Evolutionary conservation across 2,113 vertebrate species (phyloP).

Genomic region (Megatriorchis doriae): DNA sequence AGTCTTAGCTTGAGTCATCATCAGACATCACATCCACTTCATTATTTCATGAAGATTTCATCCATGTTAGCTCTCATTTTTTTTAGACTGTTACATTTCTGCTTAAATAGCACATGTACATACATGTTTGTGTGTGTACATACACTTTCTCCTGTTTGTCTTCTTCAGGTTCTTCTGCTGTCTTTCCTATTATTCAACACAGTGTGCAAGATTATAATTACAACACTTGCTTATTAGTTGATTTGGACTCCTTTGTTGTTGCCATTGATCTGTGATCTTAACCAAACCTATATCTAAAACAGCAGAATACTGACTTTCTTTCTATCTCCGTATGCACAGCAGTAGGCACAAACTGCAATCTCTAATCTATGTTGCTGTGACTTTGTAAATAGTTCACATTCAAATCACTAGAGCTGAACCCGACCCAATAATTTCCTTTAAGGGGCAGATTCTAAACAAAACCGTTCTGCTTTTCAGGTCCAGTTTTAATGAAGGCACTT

Average conservation of each 20-base stretch:
- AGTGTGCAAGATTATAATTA: background rate
- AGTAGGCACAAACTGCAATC: background rate
- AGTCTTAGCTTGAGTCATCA: background rate
- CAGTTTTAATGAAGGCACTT: background rate
- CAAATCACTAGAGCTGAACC: background rate
- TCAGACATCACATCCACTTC: background rate
- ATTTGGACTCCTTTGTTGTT: background rate
- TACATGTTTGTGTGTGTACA: background rate
- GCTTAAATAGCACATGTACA: background rate
- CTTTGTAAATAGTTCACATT: background rate
- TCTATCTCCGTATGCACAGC: background rate
- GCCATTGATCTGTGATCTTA: background rate
- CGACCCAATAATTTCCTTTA: background rate
- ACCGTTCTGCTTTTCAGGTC: background rate
- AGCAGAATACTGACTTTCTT: background rate
- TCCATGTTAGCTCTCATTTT: background rate
- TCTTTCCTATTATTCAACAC: background rate
- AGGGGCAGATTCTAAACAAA: background rate
- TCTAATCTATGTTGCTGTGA: background rate
- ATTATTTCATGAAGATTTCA: background rate
- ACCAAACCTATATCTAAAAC: background rate
- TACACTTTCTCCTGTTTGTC: background rate
- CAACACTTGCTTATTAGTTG: background rate
- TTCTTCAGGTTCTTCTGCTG: background rate
- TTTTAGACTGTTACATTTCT: background rate